Percentiles rank a stretch among this genome's conserved stretches.
These are phyloP conservation scores for Leptodactylus fuscus DNA, from an alignment of 2,113 vertebrate species.

Conservation along the genomic window DNA sequence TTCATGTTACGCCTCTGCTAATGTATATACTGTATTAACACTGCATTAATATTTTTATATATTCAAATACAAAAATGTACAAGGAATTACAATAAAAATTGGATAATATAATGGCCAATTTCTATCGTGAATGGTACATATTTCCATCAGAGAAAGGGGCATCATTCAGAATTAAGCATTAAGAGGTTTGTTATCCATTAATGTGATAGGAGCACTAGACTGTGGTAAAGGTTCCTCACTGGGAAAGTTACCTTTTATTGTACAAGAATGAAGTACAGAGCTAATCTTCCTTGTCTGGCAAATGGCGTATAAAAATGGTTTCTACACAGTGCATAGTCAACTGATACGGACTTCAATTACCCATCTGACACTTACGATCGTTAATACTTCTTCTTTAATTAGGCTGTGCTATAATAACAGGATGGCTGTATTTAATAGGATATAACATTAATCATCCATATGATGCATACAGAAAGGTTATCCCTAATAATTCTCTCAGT, in stretches of 20 bases:
- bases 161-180: slow-evolving; percentile 52
- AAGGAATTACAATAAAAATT: neutral
- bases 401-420: slow-evolving; percentile 65
- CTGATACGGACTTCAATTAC: slow-evolving; percentile 64
- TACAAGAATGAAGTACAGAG: slow-evolving; percentile 63
- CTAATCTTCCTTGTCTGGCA: slow-evolving; percentile 66
- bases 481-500: slow-evolving; percentile 58
- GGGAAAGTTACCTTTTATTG: slow-evolving; percentile 65
- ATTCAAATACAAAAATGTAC: neutral
- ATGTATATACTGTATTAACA: neutral
- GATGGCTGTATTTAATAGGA: slow-evolving; percentile 63
- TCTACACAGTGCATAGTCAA: slow-evolving; percentile 56
- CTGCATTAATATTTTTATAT: slow-evolving; percentile 1
- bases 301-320: slow-evolving; percentile 65
- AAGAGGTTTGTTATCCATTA: slow-evolving; percentile 54
- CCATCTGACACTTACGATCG: slow-evolving; percentile 62
- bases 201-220: slow-evolving; percentile 59
- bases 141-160: slow-evolving; percentile 55
- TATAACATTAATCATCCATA: slow-evolving; percentile 63
- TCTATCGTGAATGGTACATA: neutral
- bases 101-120: neutral
- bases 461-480: slow-evolving; percentile 66
- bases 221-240: slow-evolving; percentile 61
- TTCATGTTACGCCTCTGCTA: too few species aligned
- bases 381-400: slow-evolving; percentile 70